Base-by-base conservation (phyloP, 2,888 invertebrate genomes). In the Epistrophe eligans region DNA sequence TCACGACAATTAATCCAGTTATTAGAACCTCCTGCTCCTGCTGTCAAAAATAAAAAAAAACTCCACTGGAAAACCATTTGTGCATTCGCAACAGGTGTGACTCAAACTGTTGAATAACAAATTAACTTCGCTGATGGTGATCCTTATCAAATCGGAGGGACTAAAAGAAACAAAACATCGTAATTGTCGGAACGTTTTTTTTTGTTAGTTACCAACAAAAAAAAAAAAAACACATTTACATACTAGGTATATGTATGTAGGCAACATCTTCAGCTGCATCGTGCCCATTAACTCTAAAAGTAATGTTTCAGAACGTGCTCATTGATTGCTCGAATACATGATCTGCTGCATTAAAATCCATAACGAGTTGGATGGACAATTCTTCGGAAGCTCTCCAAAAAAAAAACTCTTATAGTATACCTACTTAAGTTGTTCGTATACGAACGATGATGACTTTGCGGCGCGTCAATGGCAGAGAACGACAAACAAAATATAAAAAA, bases 81-180 rank as follows among this genome's bases (percentile, higher is more conserved):
- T 52, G 43, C 35, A 45, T 66, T 52, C 79, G n/a, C n/a, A 80
- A 80, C 84, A 80, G 84, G 84, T 80, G 84, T 80, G 79, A 84
- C 67, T 60, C 66, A 52, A 70, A 45, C 55, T 48, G 40, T 45
- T 55, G 70, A 70, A 73, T 66, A 83, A 79, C 71, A 76, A 48
- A 76, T 76, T 71, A 74, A 74, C 58, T 64, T 60, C 67, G 38
- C 60, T 66, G 57, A 15, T 40, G 24, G 17, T 77, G 84, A 80
- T 84, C 58, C 52, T 60, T 84, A 84, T 80, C 80, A 77, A 77
- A 80, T 77, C 66, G 45, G 52, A 66, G 43, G 80, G 58, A 72
- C 58, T 70, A 62, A 35, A 4, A 50, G 40, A 70, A 62, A 43
- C 15, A 62, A 43, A 62, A 40, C 43, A 72, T 48, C 64, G 62